Base-by-base conservation (phyloP, 2,888 invertebrate species). In the Acrobasis repandana region DNA sequence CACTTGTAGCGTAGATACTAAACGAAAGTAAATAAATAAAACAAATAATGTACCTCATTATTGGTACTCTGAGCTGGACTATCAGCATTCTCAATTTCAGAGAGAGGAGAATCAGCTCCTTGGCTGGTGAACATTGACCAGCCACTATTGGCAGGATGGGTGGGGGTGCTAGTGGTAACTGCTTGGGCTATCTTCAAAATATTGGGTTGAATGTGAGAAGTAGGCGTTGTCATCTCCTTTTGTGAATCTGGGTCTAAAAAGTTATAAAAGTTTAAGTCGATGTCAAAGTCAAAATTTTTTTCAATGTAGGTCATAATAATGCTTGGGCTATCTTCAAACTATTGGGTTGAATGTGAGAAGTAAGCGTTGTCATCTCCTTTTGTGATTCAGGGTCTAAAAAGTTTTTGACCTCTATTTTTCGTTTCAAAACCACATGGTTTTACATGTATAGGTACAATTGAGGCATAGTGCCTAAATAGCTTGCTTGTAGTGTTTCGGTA, bases 131-230 rank as follows among this genome's bases (percentile, higher is more conserved):
- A 92, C 47, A 90, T 63, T 0, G 85, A 75, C 91, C 91, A 91
- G 0, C 80, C 83, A 1, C 77, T 83, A 8, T 65, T 64, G 0
- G 76, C 72, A 1, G 88, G 79, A 56, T 90, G 84, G 0, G 91
- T 91, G 0, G 92, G 92, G 0, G 92, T 92, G 56, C 91, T 91
- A 1, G 92, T 91, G 6, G 88, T 86, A 0, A 90, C 90, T 0
- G 76, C 71, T 65, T 88, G 82, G 0, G 77, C 76, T 14, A 90
- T 63, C 52, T 88, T 86, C 10, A 83, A 67, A 0, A 88, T 64
- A 58, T 66, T 66, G 47, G 85, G 79, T 0, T 82, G 79, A 6
- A 87, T 63, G 60, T 88, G 85, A 1, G 89, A 83, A 0, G 85
- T 90, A 0, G 91, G 91, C 0, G 91, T 92, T 0, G 89, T 89